Conservation (phyloP, 2,797 vertebrate species). For the Apogon talboti region DNA sequence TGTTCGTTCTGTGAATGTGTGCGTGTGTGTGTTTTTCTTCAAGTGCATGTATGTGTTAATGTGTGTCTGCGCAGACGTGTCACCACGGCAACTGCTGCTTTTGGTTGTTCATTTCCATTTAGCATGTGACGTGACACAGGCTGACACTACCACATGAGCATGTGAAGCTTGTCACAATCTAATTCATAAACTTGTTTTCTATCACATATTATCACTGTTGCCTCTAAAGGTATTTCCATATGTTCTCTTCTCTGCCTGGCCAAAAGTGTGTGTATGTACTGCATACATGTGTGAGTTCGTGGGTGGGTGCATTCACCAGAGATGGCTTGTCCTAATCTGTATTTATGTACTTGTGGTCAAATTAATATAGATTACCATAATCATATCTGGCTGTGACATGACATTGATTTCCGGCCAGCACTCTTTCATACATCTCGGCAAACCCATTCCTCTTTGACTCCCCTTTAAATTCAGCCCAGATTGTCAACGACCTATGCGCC, state of each 20-base stretch:
- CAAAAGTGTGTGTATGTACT: background rate
- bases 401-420: conserved; percentile 48
- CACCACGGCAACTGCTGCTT: conserved; percentile 71
- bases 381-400: conserved; percentile 65
- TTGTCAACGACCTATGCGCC: conserved; percentile 25
- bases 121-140: conserved; percentile 49
- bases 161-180: conserved; percentile 38
- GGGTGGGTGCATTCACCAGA: conserved; percentile 27
- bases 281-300: conserved; percentile 12
- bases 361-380: conserved; percentile 69
- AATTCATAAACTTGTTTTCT: conserved; percentile 52
- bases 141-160: conserved; percentile 56
- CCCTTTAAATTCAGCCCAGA: conserved; percentile 54
- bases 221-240: conserved; percentile 49
- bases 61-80: conserved; percentile 39
- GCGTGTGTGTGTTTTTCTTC: conserved; percentile 26
- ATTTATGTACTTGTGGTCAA: conserved; percentile 61
- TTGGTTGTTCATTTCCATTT: conserved; percentile 35
- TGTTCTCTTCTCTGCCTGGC: conserved; percentile 7
- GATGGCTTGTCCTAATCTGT: conserved; percentile 38
- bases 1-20: conserved; percentile 30
- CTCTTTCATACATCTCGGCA: conserved; percentile 39
- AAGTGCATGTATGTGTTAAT: conserved; percentile 38
- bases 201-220: conserved; percentile 24
- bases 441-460: conserved; percentile 25